Evolutionary conservation across 2,888 invertebrate species (phyloP).

Genomic region (Troides aeacus): DNA sequence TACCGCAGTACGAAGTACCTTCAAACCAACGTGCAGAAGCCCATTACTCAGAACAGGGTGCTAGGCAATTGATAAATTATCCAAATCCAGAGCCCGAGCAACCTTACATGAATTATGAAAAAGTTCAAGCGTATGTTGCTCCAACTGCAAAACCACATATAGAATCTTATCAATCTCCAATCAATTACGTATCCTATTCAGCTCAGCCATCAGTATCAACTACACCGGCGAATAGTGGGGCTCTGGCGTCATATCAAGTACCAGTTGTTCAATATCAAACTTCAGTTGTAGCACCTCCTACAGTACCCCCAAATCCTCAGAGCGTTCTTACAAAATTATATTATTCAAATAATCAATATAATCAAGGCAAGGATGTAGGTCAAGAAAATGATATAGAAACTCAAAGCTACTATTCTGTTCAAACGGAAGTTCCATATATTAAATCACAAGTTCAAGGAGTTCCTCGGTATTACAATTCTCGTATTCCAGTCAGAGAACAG

Average conservation of each 20-base stretch:
- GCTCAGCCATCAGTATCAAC: slow-evolving; percentile 53
- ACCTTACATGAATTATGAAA: slow-evolving; percentile 56
- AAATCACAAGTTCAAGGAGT: slow-evolving; percentile 46
- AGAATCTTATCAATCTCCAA: slow-evolving; percentile 50
- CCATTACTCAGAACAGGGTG: slow-evolving; percentile 47
- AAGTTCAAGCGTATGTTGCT: slow-evolving; percentile 56
- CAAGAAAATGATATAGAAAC: slow-evolving; percentile 50
- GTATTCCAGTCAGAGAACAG: slow-evolving; percentile 55
- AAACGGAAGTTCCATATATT: slow-evolving; percentile 50
- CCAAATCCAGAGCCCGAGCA: slow-evolving; percentile 52
- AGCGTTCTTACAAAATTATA: slow-evolving; percentile 48
- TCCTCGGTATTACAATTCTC: slow-evolving; percentile 61
- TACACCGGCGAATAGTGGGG: slow-evolving; percentile 51
- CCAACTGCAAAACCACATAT: slow-evolving; percentile 56
- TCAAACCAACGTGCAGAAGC: slow-evolving; percentile 33
- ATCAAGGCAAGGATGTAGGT: slow-evolving; percentile 54
- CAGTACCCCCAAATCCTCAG: slow-evolving; percentile 5
- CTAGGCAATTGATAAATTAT: slow-evolving; percentile 44
- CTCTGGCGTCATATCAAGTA: slow-evolving; percentile 57
- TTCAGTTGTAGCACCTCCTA: slow-evolving; percentile 49
- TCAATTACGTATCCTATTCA: slow-evolving; percentile 55
- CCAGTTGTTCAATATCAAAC: slow-evolving; percentile 58
- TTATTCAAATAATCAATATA: slow-evolving; percentile 51
- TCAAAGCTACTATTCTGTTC: slow-evolving; percentile 51
- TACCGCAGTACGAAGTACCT: slow-evolving; percentile 64